phyloP scores from a whole-genome alignment of 2,113 vertebrate species.

The Noturus placidus region DNA sequence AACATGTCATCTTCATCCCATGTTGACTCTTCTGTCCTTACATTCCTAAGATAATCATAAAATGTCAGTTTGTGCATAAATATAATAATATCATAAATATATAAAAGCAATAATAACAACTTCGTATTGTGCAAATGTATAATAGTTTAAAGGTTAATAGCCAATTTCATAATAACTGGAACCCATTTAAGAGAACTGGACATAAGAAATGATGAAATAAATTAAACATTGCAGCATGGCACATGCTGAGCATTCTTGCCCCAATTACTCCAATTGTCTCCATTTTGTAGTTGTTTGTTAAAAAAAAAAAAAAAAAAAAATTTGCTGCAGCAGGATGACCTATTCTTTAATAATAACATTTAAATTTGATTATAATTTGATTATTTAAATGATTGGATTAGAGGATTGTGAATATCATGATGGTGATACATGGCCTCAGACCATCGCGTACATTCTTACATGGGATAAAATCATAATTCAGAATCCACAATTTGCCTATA shows the following conservation, averaged over 20 bases:
- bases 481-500: neutral
- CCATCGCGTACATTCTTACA: no score
- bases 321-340: neutral
- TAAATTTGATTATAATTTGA: neutral
- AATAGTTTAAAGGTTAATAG: neutral
- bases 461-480: neutral
- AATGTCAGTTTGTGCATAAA: neutral
- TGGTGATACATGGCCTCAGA: neutral
- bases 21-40: conserved; percentile 74
- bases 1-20: conserved; percentile 84
- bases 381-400: neutral
- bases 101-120: neutral
- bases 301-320: neutral
- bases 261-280: no score
- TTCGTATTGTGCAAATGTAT: neutral
- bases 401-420: neutral
- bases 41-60: conserved; percentile 64
- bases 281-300: no score
- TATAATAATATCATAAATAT: neutral
- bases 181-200: neutral
- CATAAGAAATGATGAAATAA: neutral
- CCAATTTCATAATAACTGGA: neutral
- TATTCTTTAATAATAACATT: neutral
- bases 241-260: neutral
- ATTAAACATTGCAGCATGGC: neutral